Evolutionary conservation across 2,888 invertebrate species (phyloP).

Genomic region (Shargacucullia verbasci): DNA sequence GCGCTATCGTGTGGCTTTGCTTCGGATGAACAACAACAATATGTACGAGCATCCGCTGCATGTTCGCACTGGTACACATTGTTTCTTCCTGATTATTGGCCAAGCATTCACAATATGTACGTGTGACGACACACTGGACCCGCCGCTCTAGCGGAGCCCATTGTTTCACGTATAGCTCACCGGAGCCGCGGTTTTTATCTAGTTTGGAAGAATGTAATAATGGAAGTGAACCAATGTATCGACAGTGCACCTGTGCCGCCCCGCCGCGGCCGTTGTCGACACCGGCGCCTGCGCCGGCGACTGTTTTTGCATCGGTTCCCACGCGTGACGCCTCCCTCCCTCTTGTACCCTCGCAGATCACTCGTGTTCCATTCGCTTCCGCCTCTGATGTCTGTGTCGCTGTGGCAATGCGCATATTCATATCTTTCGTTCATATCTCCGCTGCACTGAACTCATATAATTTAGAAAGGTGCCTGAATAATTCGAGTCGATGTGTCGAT

Average conservation of each 20-base stretch:
- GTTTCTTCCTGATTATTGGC: conserved; percentile 32
- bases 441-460: conserved; percentile 17
- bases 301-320: conserved; percentile 16
- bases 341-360: neutral
- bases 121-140: conserved; percentile 19
- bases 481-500: conserved; percentile 12
- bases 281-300: neutral
- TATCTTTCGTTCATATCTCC: conserved; percentile 9
- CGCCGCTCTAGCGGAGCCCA: conserved; percentile 1
- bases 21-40: no score
- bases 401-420: conserved; percentile 15
- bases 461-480: conserved; percentile 43
- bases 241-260: neutral
- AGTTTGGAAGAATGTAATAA: conserved; percentile 26
- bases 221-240: conserved; percentile 4
- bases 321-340: conserved; percentile 4
- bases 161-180: conserved; percentile 2
- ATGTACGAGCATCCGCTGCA: no score
- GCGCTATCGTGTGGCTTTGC: no score
- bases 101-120: conserved; percentile 7
- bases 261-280: neutral
- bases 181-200: conserved; percentile 24
- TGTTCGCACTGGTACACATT: neutral
- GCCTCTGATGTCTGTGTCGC: conserved; percentile 8
- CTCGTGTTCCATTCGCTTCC: conserved; percentile 23